Percentiles rank a stretch among this genome's conserved stretches.
Conservation (phyloP, 1,140 invertebrate genomes). For the Drosophila lacertosa region DNA sequence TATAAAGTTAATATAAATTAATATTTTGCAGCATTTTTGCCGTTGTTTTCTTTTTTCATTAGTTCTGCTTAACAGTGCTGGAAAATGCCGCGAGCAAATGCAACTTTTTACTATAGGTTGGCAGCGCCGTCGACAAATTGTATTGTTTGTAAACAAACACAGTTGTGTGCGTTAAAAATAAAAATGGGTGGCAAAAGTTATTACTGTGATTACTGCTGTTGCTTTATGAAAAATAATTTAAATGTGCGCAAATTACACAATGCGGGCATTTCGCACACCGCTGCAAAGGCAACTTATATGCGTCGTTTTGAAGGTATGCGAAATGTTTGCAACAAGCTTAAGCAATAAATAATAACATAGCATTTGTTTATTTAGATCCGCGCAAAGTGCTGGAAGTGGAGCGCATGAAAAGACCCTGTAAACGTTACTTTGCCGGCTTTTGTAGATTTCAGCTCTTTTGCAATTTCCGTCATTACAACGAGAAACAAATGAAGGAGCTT, state of each 20-base stretch:
- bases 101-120: background rate
- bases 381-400: constrained; percentile 52
- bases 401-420: constrained; percentile 56
- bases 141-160: constrained; percentile 30
- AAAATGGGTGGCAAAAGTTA: constrained; percentile 79
- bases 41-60: constrained; percentile 46
- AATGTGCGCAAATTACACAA: constrained; percentile 77
- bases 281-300: constrained; percentile 64
- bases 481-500: constrained; percentile 56
- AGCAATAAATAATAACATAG: background rate
- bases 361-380: constrained; percentile 49
- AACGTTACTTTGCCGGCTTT: constrained; percentile 53
- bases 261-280: constrained; percentile 59
- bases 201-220: constrained; percentile 77
- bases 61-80: constrained; percentile 20
- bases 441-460: constrained; percentile 73
- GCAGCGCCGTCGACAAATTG: background rate
- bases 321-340: background rate
- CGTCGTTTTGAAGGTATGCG: constrained; percentile 54
- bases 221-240: constrained; percentile 76
- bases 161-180: too few relatives aligned
- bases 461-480: constrained; percentile 63
- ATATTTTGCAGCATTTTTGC: constrained; percentile 43
- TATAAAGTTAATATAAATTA: constrained; percentile 36
- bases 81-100: background rate